A percentile compares a stretch with the other conserved stretches of the same genome.
These are phyloP conservation scores for Neodiprion pinetum DNA, from an alignment of 1,140 invertebrate genomes.

Conservation along the genomic window DNA sequence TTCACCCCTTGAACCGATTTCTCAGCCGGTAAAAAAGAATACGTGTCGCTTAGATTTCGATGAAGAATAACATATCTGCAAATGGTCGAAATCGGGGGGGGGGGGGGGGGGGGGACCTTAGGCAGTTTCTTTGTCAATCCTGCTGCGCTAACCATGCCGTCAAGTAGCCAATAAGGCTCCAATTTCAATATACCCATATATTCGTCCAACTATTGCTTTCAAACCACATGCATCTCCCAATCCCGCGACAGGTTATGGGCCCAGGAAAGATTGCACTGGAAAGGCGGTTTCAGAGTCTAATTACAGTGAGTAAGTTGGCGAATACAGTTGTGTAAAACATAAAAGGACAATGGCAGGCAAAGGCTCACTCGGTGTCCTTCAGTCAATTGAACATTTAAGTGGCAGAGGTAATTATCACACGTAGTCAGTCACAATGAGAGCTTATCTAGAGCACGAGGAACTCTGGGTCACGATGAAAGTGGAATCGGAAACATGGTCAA, in stretches of 20 bases:
- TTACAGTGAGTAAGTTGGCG: no score
- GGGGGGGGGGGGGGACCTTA: no score
- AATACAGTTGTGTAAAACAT: neutral
- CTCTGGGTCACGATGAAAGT: slow-evolving; percentile 27
- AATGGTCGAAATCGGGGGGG: no score
- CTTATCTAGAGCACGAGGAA: slow-evolving; percentile 43
- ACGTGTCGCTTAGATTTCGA: no score
- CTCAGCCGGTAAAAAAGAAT: no score
- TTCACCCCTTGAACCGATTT: no score
- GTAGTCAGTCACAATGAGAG: slow-evolving; percentile 41
- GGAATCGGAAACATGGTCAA: neutral
- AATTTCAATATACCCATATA: neutral
- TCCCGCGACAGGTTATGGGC: neutral
- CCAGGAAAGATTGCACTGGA: neutral
- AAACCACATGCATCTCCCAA: neutral
- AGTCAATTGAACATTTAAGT: slow-evolving; percentile 33
- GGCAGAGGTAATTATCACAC: slow-evolving; percentile 41
- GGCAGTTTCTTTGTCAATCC: no score
- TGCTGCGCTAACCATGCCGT: no score
- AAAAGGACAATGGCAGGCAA: neutral
- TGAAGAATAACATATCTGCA: no score
- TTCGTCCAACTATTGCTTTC: neutral
- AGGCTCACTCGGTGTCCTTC: neutral
- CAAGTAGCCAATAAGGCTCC: no score
- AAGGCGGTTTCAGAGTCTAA: no score